Conservation (phyloP, 2,888 invertebrate genomes). For the Acleris emargana region DNA sequence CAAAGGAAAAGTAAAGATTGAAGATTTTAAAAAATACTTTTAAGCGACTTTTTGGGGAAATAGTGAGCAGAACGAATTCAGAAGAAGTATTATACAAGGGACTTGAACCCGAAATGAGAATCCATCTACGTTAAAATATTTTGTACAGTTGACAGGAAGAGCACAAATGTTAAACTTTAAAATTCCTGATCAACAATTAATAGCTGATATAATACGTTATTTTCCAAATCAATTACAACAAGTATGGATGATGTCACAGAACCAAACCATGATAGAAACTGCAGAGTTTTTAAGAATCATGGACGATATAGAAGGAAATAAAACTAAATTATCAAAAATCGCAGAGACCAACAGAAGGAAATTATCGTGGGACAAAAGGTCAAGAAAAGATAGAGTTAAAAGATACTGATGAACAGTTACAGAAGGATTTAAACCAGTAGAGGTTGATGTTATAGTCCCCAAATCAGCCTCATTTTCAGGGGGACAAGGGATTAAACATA, state of each 20-base stretch:
- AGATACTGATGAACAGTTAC: too few species aligned
- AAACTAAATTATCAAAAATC: not conserved
- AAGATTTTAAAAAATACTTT: constrained; percentile 12
- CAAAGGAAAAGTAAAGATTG: too few species aligned
- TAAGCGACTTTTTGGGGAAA: constrained; percentile 8
- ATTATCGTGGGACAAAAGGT: not conserved
- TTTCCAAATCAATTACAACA: constrained; percentile 1
- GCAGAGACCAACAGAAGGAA: not conserved
- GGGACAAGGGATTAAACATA: constrained; percentile 6
- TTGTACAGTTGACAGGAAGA: not conserved
- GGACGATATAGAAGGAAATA: not conserved
- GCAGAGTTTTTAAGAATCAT: constrained; percentile 10
- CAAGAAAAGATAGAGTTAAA: not conserved
- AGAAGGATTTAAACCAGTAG: not conserved
- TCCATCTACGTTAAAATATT: constrained; percentile 2
- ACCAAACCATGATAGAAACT: not conserved
- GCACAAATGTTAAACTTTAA: not conserved
- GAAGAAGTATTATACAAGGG: not conserved
- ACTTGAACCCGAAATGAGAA: not conserved
- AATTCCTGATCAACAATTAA: constrained; percentile 11
- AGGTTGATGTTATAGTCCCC: not conserved
- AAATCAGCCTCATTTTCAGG: not conserved
- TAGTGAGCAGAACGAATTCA: constrained; percentile 1
- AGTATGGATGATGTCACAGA: not conserved
- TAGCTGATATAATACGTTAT: not conserved